phyloP scores from a whole-genome alignment of 2,888 invertebrate species.

The Torymus auratus region DNA sequence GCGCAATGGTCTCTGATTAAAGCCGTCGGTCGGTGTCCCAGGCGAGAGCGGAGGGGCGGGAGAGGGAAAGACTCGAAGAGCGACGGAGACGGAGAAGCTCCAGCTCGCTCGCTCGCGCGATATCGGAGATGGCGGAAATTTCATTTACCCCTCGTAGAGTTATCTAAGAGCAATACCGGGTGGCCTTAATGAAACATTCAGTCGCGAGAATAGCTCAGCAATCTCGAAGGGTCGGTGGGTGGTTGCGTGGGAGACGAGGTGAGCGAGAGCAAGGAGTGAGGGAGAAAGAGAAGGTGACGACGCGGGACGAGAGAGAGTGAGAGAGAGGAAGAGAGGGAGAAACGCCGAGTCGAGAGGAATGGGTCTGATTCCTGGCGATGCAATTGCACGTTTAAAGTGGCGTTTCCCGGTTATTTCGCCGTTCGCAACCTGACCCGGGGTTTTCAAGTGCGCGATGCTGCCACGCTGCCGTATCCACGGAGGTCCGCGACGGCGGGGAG shows the following conservation, averaged over 20 bases:
- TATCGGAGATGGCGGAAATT: constrained; percentile 77
- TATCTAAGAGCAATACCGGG: constrained; percentile 77
- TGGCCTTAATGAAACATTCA: constrained; percentile 77
- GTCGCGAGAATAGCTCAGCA: constrained; percentile 77
- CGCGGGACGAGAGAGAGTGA: constrained; percentile 18
- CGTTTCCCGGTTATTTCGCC: constrained; percentile 74
- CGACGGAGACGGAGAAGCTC: constrained; percentile 59
- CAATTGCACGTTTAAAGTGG: constrained; percentile 76
- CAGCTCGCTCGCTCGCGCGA: constrained; percentile 67
- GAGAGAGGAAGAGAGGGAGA: constrained; percentile 45
- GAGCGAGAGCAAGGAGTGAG: constrained; percentile 47
- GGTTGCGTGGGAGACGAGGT: constrained; percentile 44
- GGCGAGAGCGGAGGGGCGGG: constrained; percentile 49
- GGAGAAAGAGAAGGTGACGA: constrained; percentile 57
- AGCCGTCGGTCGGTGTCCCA: constrained; percentile 63
- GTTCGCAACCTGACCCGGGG: constrained; percentile 67
- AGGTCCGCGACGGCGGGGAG: constrained; percentile 58
- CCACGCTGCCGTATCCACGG: neutral
- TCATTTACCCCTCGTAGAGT: constrained; percentile 77
- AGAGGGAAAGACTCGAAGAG: constrained; percentile 53
- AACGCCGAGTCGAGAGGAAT: constrained; percentile 68
- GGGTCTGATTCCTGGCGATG: constrained; percentile 76
- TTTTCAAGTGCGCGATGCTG: neutral
- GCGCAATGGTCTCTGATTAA: constrained; percentile 74
- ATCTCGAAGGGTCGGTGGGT: constrained; percentile 73